Evolutionary conservation across 2,113 vertebrate genomes (phyloP), one percentile per base, ranked within the genome.

Genomic region (Passer montanus): DNA sequence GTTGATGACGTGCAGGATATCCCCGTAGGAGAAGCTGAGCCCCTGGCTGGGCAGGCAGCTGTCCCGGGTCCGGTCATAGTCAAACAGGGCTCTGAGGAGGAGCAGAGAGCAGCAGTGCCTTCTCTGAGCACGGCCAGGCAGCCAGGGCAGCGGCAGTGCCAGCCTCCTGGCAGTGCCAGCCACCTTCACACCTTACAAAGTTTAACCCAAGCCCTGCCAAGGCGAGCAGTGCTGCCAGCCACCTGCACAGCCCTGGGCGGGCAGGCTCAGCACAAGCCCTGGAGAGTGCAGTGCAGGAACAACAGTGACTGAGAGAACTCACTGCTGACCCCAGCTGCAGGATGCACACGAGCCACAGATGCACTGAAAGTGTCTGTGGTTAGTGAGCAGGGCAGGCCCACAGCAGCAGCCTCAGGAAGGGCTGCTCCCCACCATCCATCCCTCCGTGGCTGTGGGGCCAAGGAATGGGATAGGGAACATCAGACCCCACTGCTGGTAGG

Each of bases 11-110:
- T 99, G 99, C 85, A 99, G 98, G 95, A 99, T 99, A 77, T 99
- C 99, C 66, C 99, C 99, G 1, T 99, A 99, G 77, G 98, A 99
- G 97, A 99, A 99, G 97, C 99, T 99, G 96, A 99, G 98, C 5
- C 99, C 99, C 97, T 99, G 99, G 98, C 99, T 99, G 94, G 99
- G 99, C 92, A 99, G 96, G 96, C 99, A 99, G 96, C 99, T 99
- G 98, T 99, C 99, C 92, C 99, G 98, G 93, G 99, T 99, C 86
- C 99, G 98, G 92, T 99, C 99, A 9, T 99, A 99, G 98, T 99
- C 99, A 97, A 99, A 99, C 47, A 99, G 98, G 92, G 99, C 99
- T 98, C 99, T 99, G 96, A 6, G 9, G 55, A 66, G 70, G 47
- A 70, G 43, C 67, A 86, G 53, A 75, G 69, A 83, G 22, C 19